A percentile compares a stretch with the other conserved stretches of the same genome.
phyloP scores from a whole-genome alignment of 2,113 vertebrate genomes.

The Stictonetta naevosa region DNA sequence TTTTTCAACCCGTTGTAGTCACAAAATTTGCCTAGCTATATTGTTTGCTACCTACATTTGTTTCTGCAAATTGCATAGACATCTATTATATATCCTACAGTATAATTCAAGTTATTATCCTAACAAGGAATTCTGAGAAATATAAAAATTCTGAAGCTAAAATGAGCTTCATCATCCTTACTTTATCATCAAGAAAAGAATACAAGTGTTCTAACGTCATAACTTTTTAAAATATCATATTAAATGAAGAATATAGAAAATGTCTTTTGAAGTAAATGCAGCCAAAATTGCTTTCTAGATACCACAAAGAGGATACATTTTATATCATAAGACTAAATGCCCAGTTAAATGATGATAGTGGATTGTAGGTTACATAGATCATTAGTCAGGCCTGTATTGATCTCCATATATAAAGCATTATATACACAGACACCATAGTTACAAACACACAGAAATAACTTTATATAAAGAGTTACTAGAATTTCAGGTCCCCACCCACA shows the following conservation, averaged over 20 bases:
- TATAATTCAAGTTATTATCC: background rate
- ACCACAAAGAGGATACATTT: background rate
- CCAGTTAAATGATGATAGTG: background rate
- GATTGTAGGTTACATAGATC: background rate
- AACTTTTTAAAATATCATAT: background rate
- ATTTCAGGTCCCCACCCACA: accelerated
- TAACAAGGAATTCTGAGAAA: background rate
- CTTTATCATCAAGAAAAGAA: background rate
- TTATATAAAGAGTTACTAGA: background rate
- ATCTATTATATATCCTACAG: background rate
- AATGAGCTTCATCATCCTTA: background rate
- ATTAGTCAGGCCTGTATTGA: background rate
- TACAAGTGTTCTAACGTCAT: background rate
- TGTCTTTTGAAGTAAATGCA: background rate
- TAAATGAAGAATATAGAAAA: background rate
- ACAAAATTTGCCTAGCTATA: background rate
- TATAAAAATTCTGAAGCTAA: background rate
- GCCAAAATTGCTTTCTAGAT: background rate
- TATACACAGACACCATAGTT: background rate
- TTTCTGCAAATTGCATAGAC: background rate
- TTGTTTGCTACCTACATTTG: background rate
- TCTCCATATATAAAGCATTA: background rate
- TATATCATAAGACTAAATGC: background rate
- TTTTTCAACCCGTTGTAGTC: background rate
- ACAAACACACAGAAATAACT: background rate